Percentiles rank a stretch among this genome's conserved stretches.
Conservation (phyloP, 2,888 invertebrate species). For the Ochropleura leucogaster region DNA sequence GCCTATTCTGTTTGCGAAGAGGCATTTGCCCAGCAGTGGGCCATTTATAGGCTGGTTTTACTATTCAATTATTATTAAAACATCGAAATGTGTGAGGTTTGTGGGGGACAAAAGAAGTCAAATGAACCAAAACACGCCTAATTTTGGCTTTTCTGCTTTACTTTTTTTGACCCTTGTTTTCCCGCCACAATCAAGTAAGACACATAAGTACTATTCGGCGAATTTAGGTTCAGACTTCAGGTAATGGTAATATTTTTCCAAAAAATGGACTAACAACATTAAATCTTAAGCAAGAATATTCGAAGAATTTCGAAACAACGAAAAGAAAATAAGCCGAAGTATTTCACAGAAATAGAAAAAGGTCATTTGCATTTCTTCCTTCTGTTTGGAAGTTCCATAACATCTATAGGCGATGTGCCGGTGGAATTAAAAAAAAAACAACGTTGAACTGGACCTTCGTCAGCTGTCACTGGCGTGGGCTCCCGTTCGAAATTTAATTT, state of each 20-base stretch:
- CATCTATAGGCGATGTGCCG: slow-evolving; percentile 12
- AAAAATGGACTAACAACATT: slow-evolving; percentile 12
- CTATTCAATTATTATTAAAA: too few species aligned
- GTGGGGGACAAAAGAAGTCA: slow-evolving; percentile 9
- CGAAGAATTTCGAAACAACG: slow-evolving; percentile 11
- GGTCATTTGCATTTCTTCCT: slow-evolving; percentile 34
- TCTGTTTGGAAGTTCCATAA: slow-evolving; percentile 14
- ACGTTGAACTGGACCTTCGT: slow-evolving; percentile 76
- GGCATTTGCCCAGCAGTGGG: too few species aligned
- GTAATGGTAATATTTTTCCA: slow-evolving; percentile 11
- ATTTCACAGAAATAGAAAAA: slow-evolving; percentile 12
- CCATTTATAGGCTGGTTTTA: too few species aligned
- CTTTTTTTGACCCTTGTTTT: slow-evolving; percentile 63
- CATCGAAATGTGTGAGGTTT: not conserved
- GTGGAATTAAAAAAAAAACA: slow-evolving; percentile 68
- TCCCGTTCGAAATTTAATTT: slow-evolving; percentile 84
- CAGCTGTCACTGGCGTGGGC: slow-evolving; percentile 81
- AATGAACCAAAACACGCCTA: slow-evolving; percentile 34
- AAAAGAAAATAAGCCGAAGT: slow-evolving; percentile 10
- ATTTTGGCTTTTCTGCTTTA: slow-evolving; percentile 43
- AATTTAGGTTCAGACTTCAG: slow-evolving; percentile 44
- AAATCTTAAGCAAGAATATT: slow-evolving; percentile 4
- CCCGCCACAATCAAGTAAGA: slow-evolving; percentile 63
- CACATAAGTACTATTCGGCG: slow-evolving; percentile 53
- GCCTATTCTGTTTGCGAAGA: too few species aligned